Evolutionary conservation across 2,113 vertebrate species (phyloP), one percentile per base, ranked within the genome.

Genomic region (Eurypyga helias): DNA sequence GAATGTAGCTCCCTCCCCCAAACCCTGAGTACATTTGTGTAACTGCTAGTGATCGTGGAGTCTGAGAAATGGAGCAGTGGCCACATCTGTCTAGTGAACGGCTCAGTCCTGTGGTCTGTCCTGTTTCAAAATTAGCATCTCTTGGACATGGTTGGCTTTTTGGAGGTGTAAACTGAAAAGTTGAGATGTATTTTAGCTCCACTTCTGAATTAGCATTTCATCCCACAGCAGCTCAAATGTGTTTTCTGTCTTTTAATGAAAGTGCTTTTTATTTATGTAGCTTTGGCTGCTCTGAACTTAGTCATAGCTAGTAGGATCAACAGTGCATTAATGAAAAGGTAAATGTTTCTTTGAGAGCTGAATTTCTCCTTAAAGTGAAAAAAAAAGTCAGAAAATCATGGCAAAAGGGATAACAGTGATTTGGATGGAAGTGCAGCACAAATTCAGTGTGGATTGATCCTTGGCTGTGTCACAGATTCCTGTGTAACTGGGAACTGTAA

Each of bases 101-200:
- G 65, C 49, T 94, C 58, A 49, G 89, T 90, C 75, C 80, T 94
- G 16, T 71, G 79, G 85, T 94, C 76, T 97, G 87, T 69, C 87
- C 65, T 95, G 48, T 95, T 97, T 94, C 79, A 95, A 96, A 96
- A 96, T 83, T 85, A 91, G 52, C 75, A 57, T 90, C 89, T 83
- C 85, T 34, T 95, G 93, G 96, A 93, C 28, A 11, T 69, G 21
- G 62, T 76, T 96, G 73, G 51, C 34, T 96, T 89, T 91, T 69
- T 62, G 21, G 73, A 86, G 49, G 45, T 4, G 3, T 90, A 79
- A 87, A 61, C 81, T 96, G 80, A 89, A 95, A 90, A 96, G 12
- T 51, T 93, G 81, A 69, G 19, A 78, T 55, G 29, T 91, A 57
- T 96, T 94, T 96, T 90, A 93, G 70, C 36, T 95, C 13, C 26